Evolutionary conservation across 2,113 vertebrate species (phyloP).

Genomic region (Pyrgilauda ruficollis): DNA sequence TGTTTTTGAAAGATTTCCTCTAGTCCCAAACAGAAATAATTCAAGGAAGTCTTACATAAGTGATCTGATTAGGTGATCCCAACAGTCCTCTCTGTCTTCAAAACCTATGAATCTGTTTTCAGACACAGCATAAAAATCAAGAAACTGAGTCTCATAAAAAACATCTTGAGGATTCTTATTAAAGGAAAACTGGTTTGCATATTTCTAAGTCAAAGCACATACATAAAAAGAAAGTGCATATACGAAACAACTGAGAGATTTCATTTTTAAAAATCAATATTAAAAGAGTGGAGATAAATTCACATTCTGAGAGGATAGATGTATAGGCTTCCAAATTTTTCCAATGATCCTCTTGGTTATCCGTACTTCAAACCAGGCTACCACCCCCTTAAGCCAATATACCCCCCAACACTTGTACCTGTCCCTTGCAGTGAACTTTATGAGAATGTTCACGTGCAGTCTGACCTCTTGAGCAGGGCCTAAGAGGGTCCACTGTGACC

Average conservation of each 20-base stretch:
- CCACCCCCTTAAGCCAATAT: not conserved
- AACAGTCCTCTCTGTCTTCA: not conserved
- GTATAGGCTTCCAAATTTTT: not conserved
- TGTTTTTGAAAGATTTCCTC: conserved; percentile 45
- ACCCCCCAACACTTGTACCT: not conserved
- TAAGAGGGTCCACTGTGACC: not conserved
- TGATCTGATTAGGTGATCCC: not conserved
- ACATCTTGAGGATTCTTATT: not conserved
- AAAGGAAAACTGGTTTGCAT: not conserved
- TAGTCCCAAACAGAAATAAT: conserved; percentile 46
- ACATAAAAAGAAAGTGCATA: not conserved
- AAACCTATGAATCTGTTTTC: not conserved
- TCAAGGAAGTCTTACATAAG: conserved; percentile 54
- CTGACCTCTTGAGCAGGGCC: not conserved
- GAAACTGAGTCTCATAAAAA: not conserved
- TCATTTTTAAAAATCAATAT: not conserved
- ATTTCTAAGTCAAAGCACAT: not conserved
- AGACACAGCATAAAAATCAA: not conserved
- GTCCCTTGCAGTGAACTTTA: not conserved
- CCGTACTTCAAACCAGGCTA: not conserved
- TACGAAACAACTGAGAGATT: not conserved
- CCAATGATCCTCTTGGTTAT: not conserved
- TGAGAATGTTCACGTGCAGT: not conserved
- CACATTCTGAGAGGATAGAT: not conserved
- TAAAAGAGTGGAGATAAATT: not conserved